phyloP scores from a whole-genome alignment of 2,888 invertebrate species.

The Pocota personata region DNA sequence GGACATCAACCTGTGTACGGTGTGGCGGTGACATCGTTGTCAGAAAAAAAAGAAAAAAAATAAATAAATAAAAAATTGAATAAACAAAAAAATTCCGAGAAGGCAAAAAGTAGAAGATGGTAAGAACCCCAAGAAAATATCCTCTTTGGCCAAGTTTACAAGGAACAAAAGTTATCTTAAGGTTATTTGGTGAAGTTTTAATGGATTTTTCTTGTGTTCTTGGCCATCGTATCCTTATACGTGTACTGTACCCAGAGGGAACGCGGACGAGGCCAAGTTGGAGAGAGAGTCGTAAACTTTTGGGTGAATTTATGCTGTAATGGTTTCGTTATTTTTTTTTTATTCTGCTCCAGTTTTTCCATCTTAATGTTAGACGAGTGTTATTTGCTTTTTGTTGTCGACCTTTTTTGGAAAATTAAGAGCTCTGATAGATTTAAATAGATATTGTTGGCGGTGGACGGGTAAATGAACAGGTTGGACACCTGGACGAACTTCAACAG shows the following conservation, averaged over 20 bases:
- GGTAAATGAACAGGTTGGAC: constrained; percentile 54
- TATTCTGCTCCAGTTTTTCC: constrained; percentile 2
- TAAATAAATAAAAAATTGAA: not conserved
- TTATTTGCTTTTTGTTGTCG: constrained; percentile 46
- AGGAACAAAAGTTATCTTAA: constrained; percentile 70
- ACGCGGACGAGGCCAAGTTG: not conserved
- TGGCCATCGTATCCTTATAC: constrained; percentile 51
- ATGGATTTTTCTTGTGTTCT: constrained; percentile 71
- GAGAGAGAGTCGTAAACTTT: constrained; percentile 58
- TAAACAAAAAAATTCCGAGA: not conserved
- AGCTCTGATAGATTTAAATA: constrained; percentile 61
- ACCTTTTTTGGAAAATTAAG: constrained; percentile 21
- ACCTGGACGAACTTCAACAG: constrained; percentile 53
- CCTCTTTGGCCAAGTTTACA: constrained; percentile 53
- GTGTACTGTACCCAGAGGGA: constrained; percentile 4
- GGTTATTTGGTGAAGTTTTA: constrained; percentile 71
- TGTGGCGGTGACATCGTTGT: constrained; percentile 47
- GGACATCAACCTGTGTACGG: constrained; percentile 19
- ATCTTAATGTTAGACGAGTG: constrained; percentile 27
- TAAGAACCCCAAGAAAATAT: constrained; percentile 41
- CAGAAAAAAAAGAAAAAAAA: constrained; percentile 1
- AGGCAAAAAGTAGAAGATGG: constrained; percentile 11
- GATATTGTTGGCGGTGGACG: constrained; percentile 37
- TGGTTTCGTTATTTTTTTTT: constrained; percentile 34
- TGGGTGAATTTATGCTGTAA: constrained; percentile 65